Percentiles rank a stretch among this genome's conserved stretches.
These are phyloP conservation scores for Chitala chitala DNA, from an alignment of 2,113 vertebrate genomes.

Conservation along the genomic window DNA sequence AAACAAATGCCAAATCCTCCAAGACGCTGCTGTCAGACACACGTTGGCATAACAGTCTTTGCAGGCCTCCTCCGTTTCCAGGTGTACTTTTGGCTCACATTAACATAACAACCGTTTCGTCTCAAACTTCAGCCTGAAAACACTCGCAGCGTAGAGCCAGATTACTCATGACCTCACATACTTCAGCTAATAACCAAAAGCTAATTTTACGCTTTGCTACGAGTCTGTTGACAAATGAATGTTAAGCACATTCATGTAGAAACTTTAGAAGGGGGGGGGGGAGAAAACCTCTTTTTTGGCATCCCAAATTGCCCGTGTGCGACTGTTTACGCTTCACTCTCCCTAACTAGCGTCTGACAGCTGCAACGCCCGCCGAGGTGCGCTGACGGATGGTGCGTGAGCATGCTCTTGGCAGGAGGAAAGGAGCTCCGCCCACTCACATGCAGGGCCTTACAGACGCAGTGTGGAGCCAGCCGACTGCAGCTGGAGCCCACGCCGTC, in stretches of 20 bases:
- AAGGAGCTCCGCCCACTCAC: not conserved
- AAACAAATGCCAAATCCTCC: not conserved
- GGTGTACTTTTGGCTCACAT: not conserved
- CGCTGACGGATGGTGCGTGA: slow-evolving; percentile 14
- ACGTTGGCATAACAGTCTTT: not conserved
- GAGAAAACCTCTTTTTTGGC: not conserved
- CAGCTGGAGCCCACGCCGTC: not conserved
- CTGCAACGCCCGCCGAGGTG: not conserved
- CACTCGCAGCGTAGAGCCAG: not conserved
- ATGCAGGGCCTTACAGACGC: not conserved
- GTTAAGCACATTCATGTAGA: not conserved
- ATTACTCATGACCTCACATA: not conserved
- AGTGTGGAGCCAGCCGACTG: not conserved
- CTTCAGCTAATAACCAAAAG: not conserved
- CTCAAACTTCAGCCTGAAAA: not conserved
- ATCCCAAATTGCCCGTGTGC: not conserved
- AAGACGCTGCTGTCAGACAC: not conserved
- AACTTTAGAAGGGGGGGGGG: not conserved
- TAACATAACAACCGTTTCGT: not conserved
- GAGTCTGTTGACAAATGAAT: not conserved
- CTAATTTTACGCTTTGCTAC: not conserved
- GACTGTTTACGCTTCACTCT: not conserved
- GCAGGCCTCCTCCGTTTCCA: not conserved
- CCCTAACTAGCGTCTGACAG: slow-evolving; percentile 12
- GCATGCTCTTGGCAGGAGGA: not conserved